Evolutionary conservation across 2,113 vertebrate genomes (phyloP), one percentile per base, ranked within the genome.

Genomic region (Heloderma charlesbogerti): DNA sequence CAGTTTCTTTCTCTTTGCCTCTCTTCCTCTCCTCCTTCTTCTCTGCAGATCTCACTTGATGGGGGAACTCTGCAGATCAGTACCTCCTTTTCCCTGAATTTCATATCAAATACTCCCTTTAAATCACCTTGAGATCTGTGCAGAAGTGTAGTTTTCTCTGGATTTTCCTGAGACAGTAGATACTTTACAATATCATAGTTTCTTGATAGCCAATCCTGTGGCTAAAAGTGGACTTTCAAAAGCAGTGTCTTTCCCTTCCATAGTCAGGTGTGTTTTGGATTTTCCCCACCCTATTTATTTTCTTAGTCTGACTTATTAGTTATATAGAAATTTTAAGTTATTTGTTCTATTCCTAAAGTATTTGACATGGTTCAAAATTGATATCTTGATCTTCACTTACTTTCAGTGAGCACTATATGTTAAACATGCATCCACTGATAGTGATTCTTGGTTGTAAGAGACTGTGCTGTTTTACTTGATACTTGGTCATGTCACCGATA

Each of bases 91-190:
- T 69, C n/a, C 60, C 4, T 7, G 13, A 90, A 40, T 22, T 29
- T 80, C 57, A 43, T 51, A 34, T 18, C 15, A 48, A 86, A n/a
- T 75, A 77, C 43, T n/a, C 27, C 60, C 67, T 93, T 92, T 43
- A 66, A 66, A 84, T 66, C 31, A 6, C 40, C 34, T 72, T 40
- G 88, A 92, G 66, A 72, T 3, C 27, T 0, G 5, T 79, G 0
- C 43, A 72, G 84, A 74, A 34, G 2, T 0, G 1, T 86, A 60
- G 31, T 48, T 71, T 74, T 77, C 15, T 72, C 80, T 60, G n/a
- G 48, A 57, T 57, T 13, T 75, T 75, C 34, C 34, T 37, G 16
- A 88, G 27, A 45, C 20, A 4, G n/a, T 45, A 9, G 45, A 69
- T 69, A 34, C 67, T 84, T 72, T 18, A 45, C 13, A 45, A 10